Evolutionary conservation across 2,888 invertebrate species (phyloP).

Genomic region (Eubasilissa splendida): DNA sequence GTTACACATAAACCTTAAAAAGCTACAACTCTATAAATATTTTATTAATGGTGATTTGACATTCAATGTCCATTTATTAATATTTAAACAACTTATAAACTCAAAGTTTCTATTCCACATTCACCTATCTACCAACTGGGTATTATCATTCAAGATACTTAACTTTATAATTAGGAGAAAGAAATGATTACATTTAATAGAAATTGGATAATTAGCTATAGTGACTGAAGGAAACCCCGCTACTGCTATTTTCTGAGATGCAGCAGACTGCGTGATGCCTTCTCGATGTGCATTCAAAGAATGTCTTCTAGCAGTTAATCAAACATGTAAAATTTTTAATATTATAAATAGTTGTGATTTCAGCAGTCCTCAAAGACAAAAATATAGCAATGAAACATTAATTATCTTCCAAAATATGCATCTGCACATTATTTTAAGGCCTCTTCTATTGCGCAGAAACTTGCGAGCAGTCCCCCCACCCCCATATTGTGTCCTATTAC

Average conservation of each 20-base stretch:
- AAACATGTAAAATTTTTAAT: neutral
- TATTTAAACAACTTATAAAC: slow-evolving; percentile 9
- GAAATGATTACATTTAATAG: too few relatives aligned
- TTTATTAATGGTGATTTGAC: slow-evolving; percentile 36
- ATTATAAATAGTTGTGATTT: neutral
- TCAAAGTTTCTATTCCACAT: neutral
- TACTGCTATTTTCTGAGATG: too few relatives aligned
- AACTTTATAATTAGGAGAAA: too few relatives aligned
- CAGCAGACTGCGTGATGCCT: too few relatives aligned
- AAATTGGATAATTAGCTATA: too few relatives aligned
- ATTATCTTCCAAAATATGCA: neutral
- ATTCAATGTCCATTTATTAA: slow-evolving; percentile 36
- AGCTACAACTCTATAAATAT: slow-evolving; percentile 29
- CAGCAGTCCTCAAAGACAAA: neutral
- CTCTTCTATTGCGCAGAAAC: slow-evolving; percentile 17
- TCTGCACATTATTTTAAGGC: slow-evolving; percentile 21
- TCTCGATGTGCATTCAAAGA: too few relatives aligned
- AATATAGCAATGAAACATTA: neutral
- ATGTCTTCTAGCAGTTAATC: too few relatives aligned
- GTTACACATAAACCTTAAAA: slow-evolving; percentile 29
- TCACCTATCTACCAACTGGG: too few relatives aligned
- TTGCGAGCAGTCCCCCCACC: neutral
- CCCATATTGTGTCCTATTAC: neutral
- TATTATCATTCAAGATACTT: too few relatives aligned
- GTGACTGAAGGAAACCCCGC: too few relatives aligned